phyloP scores from a whole-genome alignment of 2,888 invertebrate species.

The Liposcelis brunnea region DNA sequence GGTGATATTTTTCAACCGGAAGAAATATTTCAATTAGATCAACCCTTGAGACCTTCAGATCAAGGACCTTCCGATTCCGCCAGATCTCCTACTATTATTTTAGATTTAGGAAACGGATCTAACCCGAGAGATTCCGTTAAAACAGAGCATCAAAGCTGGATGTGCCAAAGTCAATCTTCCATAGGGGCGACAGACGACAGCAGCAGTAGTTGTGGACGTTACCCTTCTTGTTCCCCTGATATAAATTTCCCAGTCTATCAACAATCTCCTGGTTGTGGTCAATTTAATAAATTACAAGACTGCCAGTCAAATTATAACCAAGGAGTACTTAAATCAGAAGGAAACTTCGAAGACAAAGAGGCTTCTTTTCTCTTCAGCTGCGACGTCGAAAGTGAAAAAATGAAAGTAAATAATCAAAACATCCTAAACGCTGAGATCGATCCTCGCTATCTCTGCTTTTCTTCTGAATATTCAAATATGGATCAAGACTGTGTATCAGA shows the following conservation, averaged over 20 bases:
- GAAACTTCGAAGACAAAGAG: too few species aligned
- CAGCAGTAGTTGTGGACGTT: constrained; percentile 24
- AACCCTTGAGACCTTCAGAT: constrained; percentile 38
- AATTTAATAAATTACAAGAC: background rate
- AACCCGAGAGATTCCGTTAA: constrained; percentile 21
- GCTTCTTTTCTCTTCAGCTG: constrained; percentile 3
- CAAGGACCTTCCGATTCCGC: constrained; percentile 28
- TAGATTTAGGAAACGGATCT: background rate
- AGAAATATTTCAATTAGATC: constrained; percentile 60
- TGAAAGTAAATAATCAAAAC: too few species aligned
- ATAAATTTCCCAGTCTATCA: background rate
- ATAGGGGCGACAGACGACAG: constrained; percentile 29
- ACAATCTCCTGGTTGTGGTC: background rate
- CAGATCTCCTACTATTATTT: background rate
- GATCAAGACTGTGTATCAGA: too few species aligned
- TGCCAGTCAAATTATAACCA: background rate
- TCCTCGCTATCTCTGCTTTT: too few species aligned
- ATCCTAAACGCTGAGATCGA: too few species aligned
- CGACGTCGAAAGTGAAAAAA: background rate
- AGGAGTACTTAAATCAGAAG: background rate
- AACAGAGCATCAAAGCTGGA: constrained; percentile 7
- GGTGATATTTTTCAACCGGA: constrained; percentile 58
- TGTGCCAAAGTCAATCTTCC: constrained; percentile 27
- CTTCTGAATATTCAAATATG: too few species aligned
- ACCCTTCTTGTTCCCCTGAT: constrained; percentile 13